These are phyloP conservation scores for Urocyon cinereoargenteus DNA, from an alignment of 2,797 vertebrate species.

Conservation along the genomic window DNA sequence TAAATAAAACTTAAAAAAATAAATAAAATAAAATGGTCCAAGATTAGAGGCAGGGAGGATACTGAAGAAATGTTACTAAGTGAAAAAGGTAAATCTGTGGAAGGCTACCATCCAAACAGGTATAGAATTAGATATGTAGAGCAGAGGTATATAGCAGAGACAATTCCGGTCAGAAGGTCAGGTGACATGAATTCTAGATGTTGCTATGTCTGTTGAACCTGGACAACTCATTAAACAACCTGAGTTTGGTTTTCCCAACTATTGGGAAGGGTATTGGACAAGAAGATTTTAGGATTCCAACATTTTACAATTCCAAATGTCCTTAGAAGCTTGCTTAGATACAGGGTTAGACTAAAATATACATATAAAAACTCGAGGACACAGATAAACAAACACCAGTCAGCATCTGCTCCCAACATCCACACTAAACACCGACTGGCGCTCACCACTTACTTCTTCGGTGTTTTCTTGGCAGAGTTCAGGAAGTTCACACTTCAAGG, in stretches of 20 bases:
- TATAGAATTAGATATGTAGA: background rate
- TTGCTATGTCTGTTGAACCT: background rate
- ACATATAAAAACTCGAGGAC: background rate
- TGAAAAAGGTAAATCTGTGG: background rate
- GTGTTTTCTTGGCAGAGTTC: background rate
- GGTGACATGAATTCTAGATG: background rate
- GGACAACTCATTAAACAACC: background rate
- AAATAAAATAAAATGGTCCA: too few relatives aligned
- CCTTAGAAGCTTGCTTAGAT: constrained; percentile 23
- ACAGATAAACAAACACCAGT: background rate
- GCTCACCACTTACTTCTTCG: constrained; percentile 60
- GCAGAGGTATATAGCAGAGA: background rate
- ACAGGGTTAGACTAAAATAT: background rate
- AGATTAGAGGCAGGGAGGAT: background rate
- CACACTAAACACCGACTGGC: background rate
- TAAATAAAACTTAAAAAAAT: too few relatives aligned
- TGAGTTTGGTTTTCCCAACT: background rate
- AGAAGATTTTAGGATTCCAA: background rate
- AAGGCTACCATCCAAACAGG: background rate
- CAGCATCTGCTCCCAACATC: background rate
- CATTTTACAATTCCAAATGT: background rate
- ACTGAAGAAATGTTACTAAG: background rate
- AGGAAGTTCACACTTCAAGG: constrained; percentile 26
- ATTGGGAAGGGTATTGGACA: background rate
- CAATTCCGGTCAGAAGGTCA: background rate